Evolutionary conservation across 2,113 vertebrate genomes (phyloP), one percentile per base, ranked within the genome.

Genomic region (Ciconia maguari): DNA sequence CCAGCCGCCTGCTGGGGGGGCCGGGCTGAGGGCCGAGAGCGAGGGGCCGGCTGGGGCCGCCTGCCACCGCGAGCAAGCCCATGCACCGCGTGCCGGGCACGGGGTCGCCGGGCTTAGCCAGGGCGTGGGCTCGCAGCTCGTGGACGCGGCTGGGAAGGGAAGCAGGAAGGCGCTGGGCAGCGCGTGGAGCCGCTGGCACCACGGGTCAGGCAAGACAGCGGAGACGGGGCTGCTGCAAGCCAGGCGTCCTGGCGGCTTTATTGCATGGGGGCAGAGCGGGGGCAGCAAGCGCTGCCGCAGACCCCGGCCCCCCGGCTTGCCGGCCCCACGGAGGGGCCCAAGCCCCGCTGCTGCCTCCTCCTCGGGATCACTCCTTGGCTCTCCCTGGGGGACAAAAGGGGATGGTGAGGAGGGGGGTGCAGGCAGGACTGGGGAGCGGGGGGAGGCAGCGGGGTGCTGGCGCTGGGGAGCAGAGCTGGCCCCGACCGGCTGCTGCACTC

Each of bases 211-310:
- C 2, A 5, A 41, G 49, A 49, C 8, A 10, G 41, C 4, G 25
- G 64, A 77, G 52, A 11, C 44, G 7, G 72, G 2, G 44, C 25
- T 93, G 79, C 72, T 78, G 46, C 49, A 41, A 84, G 65, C 85
- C 72, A 65, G 58, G 57, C 1, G 0, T 65, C 25, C 79, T 54
- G 85, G 79, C n/a, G 1, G 5, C 66, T 93, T 89, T 89, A 89
- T 83, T 89, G 52, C 3, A 0, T 8, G 66, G 52, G 52, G 20
- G 38, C 29, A 60, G 38, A 52, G 61, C 1, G 3, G 1, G 1
- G 1, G 57, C 2, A 0, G 20, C 13, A 25, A 14, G n/a, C 21
- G 16, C 27, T 1, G 4, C 71, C 2, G 4, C 60, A 42, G n/a
- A 30, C 22, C 8, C 11, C 2, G 0, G 32, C 26, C 42, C 42